Conservation (phyloP, 2,797 vertebrate genomes). For the Bryconaethiops microstoma region DNA sequence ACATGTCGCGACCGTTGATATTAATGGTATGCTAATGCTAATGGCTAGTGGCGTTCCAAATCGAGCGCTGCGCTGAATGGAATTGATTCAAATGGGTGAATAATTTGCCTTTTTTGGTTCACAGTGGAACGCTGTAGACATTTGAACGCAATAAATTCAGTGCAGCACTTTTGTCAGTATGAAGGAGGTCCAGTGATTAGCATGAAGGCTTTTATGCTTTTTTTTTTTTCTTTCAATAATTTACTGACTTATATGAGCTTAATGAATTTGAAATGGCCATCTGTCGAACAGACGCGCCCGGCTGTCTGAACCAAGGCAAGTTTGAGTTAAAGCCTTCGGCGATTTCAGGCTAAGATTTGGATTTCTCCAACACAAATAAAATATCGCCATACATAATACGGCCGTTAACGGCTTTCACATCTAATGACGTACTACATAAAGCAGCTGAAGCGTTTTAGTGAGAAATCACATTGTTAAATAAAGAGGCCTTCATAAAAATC, state of each 20-base stretch:
- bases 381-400: neutral
- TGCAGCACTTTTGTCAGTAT: no score
- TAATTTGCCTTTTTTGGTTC: no score
- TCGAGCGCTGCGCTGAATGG: neutral
- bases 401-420: neutral
- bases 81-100: neutral
- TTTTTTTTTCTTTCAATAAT: no score
- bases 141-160: no score
- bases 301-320: neutral
- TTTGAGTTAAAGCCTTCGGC: neutral
- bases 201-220: no score
- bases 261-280: neutral
- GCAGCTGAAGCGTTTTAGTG: neutral
- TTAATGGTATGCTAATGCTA: neutral
- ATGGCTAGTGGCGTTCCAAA: neutral
- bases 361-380: neutral
- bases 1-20: neutral
- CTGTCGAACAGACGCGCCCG: no score
- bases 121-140: no score
- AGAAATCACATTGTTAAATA: conserved; percentile 7
- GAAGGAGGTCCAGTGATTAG: no score
- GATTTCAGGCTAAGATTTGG: neutral
- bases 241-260: neutral
- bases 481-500: conserved; percentile 7
- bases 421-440: neutral